Evolutionary conservation across 2,888 invertebrate genomes (phyloP).

Genomic region (Drosophila kuntzei): DNA sequence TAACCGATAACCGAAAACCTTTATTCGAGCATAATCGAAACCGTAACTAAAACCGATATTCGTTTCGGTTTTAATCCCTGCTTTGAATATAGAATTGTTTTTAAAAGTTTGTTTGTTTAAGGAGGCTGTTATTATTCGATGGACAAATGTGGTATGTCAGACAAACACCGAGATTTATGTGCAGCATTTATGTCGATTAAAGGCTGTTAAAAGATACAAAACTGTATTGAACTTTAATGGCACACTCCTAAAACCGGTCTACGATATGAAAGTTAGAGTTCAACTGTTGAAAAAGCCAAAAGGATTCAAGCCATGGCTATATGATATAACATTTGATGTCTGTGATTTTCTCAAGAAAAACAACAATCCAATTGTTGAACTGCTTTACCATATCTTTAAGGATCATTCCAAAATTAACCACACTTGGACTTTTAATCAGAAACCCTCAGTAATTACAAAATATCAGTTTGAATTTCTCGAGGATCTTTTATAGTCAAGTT

Average conservation of each 20-base stretch:
- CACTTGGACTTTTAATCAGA: constrained; percentile 9
- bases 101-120: constrained; percentile 2
- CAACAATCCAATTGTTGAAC: constrained; percentile 21
- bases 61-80: no score
- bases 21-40: no score
- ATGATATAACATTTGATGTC: constrained; percentile 17
- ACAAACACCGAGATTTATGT: constrained; percentile 7
- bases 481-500: not conserved
- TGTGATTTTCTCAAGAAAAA: constrained; percentile 14
- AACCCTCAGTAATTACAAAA: not conserved
- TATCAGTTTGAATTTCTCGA: constrained; percentile 20
- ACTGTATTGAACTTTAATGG: constrained; percentile 14
- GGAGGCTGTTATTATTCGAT: constrained; percentile 11
- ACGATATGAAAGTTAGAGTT: constrained; percentile 4
- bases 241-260: constrained; percentile 1
- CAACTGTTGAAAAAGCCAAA: constrained; percentile 21
- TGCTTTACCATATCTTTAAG: constrained; percentile 3
- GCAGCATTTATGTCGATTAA: constrained; percentile 22
- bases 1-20: no score
- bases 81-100: not conserved
- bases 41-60: no score
- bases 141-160: constrained; percentile 29
- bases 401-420: constrained; percentile 35
- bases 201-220: constrained; percentile 26
- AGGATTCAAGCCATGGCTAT: constrained; percentile 33